Percentiles rank a stretch among this genome's conserved stretches.
phyloP scores from a whole-genome alignment of 2,888 invertebrate genomes.

The Yponomeuta cagnagella region DNA sequence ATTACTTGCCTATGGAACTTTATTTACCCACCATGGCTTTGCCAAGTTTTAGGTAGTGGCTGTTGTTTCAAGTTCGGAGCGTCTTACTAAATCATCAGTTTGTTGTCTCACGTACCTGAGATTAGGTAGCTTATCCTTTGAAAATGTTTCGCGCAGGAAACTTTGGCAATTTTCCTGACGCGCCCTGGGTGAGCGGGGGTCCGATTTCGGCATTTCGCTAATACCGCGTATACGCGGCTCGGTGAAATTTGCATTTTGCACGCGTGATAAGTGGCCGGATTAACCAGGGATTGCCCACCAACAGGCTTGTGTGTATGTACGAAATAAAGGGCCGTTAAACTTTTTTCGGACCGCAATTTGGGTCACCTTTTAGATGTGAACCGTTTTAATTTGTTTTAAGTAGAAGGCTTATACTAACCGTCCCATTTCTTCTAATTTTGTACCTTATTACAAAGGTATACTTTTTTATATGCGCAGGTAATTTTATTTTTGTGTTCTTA shows the following conservation, averaged over 20 bases:
- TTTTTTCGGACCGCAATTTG: conserved; percentile 71
- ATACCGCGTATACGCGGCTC: conserved; percentile 60
- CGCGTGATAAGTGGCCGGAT: conserved; percentile 75
- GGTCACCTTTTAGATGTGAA: conserved; percentile 71
- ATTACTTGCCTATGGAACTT: neutral
- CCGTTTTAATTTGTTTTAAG: conserved; percentile 72
- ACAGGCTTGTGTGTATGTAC: conserved; percentile 65
- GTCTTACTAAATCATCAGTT: conserved; percentile 9
- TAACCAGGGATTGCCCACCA: conserved; percentile 62
- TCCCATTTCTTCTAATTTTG: conserved; percentile 56
- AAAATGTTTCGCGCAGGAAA: conserved; percentile 50
- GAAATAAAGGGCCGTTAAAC: conserved; percentile 74
- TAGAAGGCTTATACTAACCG: conserved; percentile 32
- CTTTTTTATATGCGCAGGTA: neutral
- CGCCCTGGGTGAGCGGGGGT: conserved; percentile 28
- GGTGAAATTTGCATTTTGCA: conserved; percentile 73
- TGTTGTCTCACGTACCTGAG: conserved; percentile 26
- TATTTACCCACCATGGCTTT: neutral
- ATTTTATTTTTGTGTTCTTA: neutral
- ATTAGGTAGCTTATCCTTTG: conserved; percentile 54
- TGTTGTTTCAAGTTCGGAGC: neutral
- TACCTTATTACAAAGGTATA: conserved; percentile 27
- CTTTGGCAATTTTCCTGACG: conserved; percentile 69
- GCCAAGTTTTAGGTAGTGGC: neutral
- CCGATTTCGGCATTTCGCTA: conserved; percentile 55